These are phyloP conservation scores for Leptosomus discolor DNA, from an alignment of 2,113 vertebrate species.

Conservation along the genomic window DNA sequence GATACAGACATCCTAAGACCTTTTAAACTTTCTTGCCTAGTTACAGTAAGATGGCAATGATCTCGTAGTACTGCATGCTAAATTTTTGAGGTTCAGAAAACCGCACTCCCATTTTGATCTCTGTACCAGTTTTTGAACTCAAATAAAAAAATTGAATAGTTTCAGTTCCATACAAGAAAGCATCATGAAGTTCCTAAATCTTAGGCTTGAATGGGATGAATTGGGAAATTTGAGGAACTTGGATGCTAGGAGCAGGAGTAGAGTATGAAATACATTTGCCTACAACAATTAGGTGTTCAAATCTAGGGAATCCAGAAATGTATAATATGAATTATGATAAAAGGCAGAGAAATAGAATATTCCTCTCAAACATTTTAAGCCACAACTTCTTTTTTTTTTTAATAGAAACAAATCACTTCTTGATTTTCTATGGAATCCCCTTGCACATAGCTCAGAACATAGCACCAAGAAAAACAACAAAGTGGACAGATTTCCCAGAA, in stretches of 20 bases:
- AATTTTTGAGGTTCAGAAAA: background rate
- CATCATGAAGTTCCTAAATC: background rate
- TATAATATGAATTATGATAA: background rate
- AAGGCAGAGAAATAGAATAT: constrained; percentile 10
- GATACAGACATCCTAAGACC: background rate
- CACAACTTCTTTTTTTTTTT: background rate
- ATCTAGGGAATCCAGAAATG: background rate
- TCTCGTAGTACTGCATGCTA: background rate
- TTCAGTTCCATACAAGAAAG: background rate
- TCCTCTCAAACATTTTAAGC: background rate
- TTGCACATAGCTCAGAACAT: background rate
- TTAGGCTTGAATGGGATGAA: background rate
- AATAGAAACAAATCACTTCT: background rate
- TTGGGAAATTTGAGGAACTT: background rate
- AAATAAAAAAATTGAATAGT: background rate
- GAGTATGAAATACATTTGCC: background rate
- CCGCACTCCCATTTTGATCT: background rate
- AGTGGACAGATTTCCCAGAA: background rate
- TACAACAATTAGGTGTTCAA: background rate
- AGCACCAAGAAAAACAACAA: background rate
- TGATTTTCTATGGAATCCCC: background rate
- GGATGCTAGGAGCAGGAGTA: background rate
- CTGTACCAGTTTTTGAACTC: background rate
- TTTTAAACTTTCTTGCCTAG: background rate
- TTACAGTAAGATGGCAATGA: background rate